Percentiles rank a stretch among this genome's conserved stretches.
Conservation (phyloP, 2,797 vertebrate genomes). For the Rhyacichthys aspro region DNA sequence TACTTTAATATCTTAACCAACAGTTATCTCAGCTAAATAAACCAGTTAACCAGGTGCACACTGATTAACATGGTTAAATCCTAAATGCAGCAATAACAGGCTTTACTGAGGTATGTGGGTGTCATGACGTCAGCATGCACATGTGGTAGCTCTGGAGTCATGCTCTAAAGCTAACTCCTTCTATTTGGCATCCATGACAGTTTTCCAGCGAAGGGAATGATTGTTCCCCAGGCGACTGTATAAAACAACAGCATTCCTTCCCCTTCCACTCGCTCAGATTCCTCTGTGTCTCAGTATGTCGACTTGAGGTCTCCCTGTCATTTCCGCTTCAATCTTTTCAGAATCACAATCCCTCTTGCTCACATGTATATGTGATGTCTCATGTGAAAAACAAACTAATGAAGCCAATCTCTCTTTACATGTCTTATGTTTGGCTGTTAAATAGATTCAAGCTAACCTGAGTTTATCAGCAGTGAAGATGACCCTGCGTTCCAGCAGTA, state of each 20-base stretch:
- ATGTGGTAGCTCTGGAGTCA: slow-evolving; percentile 41
- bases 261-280: slow-evolving; percentile 53
- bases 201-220: slow-evolving; percentile 71
- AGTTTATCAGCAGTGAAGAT: slow-evolving; percentile 97
- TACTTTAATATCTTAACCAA: background rate
- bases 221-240: slow-evolving; percentile 74
- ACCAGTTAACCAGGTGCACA: slow-evolving; percentile 31
- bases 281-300: slow-evolving; percentile 35
- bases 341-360: slow-evolving; percentile 6
- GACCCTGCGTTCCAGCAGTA: slow-evolving; percentile 94
- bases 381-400: background rate
- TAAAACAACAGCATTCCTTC: slow-evolving; percentile 80
- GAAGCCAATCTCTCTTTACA: background rate
- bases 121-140: slow-evolving; percentile 43
- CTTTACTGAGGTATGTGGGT: slow-evolving; percentile 20
- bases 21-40: slow-evolving; percentile 5
- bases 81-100: slow-evolving; percentile 8
- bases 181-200: slow-evolving; percentile 62
- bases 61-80: slow-evolving; percentile 13
- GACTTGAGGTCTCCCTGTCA: slow-evolving; percentile 32
- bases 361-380: background rate
- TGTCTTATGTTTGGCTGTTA: background rate
- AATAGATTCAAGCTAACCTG: slow-evolving; percentile 82
- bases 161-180: slow-evolving; percentile 34
- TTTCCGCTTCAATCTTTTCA: slow-evolving; percentile 13